Evolutionary conservation across 2,113 vertebrate species (phyloP), one percentile per base, ranked within the genome.

Genomic region (Salvelinus alpinus): DNA sequence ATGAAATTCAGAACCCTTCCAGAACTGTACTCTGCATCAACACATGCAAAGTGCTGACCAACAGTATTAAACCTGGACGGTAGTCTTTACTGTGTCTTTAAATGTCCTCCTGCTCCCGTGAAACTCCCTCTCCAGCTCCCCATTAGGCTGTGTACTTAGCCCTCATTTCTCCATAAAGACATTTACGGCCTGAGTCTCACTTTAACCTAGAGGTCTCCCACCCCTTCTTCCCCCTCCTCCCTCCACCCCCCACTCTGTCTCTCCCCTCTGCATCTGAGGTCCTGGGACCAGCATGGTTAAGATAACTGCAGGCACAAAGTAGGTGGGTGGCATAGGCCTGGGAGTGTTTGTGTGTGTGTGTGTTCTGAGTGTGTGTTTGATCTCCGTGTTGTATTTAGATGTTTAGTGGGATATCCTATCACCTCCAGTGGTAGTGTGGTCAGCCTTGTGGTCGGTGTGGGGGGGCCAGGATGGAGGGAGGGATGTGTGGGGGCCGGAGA

Each of bases 361-460:
- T 70, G 38, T 71, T 22, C 9, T 25, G 65, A 22, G 57, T 78
- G 71, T 72, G 80, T 83, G 90, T 93, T 92, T 93, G 91, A 93
- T 92, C 89, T 92, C 62, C 79, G 83, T 92, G 90, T 93, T 93
- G 85, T 93, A 90, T 94, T 94, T 91, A 92, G 91, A 92, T 93
- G 90, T 93, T 92, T 88, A 81, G 88, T 89, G 90, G 91, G 92
- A 92, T 93, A 93, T 93, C 91, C 91, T 93, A 91, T 93, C 92
- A 93, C 92, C 92, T 93, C 90, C 77, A 88, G 84, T 89, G 87
- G 88, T 90, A 73, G 86, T 92, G 90, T 71, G 87, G 89, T 90
- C 87, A 89, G 82, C 72, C 82, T 85, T 90, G 90, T 1, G 78
- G 88, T 88, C 29, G 73, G 83, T 59, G 70, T 78, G 75, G 11